Conservation (phyloP, 2,888 invertebrate species). For the Amiota minor region DNA sequence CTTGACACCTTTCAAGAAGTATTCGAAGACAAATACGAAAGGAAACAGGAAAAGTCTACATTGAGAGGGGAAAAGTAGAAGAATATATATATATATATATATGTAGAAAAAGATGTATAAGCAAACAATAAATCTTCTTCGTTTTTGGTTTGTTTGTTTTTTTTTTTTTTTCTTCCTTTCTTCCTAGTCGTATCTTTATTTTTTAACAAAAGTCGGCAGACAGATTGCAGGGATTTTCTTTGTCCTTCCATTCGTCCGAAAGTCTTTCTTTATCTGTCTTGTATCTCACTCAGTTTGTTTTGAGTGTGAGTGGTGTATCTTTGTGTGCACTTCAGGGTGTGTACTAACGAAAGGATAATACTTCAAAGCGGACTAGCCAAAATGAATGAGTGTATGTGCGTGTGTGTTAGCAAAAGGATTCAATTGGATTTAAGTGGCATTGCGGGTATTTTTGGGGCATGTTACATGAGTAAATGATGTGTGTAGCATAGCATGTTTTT, state of each 20-base stretch:
- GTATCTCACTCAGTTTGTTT: background rate
- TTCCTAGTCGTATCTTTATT: conserved; percentile 29
- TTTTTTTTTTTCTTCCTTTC: conserved; percentile 31
- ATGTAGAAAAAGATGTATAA: conserved; percentile 14
- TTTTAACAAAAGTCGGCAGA: conserved; percentile 58
- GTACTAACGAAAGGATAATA: background rate
- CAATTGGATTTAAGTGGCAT: conserved; percentile 7
- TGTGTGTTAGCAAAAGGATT: background rate
- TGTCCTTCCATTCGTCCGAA: background rate
- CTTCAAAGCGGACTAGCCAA: background rate
- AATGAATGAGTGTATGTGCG: background rate
- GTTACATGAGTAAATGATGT: background rate
- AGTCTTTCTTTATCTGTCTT: background rate
- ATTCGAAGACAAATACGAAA: background rate
- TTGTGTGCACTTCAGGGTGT: conserved; percentile 1
- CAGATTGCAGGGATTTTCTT: conserved; percentile 63
- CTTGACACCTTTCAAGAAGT: conserved; percentile 57
- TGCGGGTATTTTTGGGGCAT: background rate
- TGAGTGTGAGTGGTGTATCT: background rate
- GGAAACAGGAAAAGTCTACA: background rate
- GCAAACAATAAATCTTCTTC: conserved; percentile 61
- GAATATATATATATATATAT: no score
- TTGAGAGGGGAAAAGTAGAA: background rate
- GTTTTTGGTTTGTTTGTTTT: conserved; percentile 47
- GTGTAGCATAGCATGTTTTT: background rate